Base-by-base conservation (phyloP, 2,797 vertebrate species). In the Pangasius sanitwongsei region DNA sequence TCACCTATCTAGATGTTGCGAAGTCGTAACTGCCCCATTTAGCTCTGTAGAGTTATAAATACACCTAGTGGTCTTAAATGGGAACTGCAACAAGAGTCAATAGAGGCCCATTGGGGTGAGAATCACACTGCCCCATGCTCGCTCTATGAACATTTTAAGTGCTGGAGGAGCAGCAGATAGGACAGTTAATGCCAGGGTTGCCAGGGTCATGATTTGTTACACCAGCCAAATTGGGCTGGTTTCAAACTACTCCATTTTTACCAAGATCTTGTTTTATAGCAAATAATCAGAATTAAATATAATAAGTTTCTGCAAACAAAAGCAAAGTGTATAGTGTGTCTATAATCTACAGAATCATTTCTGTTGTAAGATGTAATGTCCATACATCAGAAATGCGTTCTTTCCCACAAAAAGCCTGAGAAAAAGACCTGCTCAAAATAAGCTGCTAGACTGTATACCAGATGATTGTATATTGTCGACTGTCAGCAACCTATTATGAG, bases 261-360 rank as follows among this genome's bases (percentile, higher is more conserved):
- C 20, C 67, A 70, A 34, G 6, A 34, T 37, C 11, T 48, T 75
- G 13, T 75, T 75, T 48, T 13, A 44, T 23, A 48, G 72, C 41
- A 75, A 75, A 12, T 4, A 44, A 44, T 75, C 18, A 41, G 20
- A 74, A 44, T 20, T 4, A n/a, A n/a, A 16, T n/a, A 3, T 16
- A 78, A n/a, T 8, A 78, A 0, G n/a, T 78, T 78, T 78, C 75
- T 78, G 75, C 48, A 78, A 78, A 50, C 41, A 15, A 78, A 77
- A 28, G 28, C 44, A 53, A 50, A 16, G n/a, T 53, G 13, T 25
- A 48, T 13, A 53, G 12, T n/a, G 44, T 53, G 13, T 50, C 25
- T 77, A 50, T 50, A 77, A 53, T n/a, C 48, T n/a, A 77, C 18
- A 50, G 5, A 78, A 78, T 53, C 0, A 16, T 77, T n/a, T 50